phyloP scores from a whole-genome alignment of 2,113 vertebrate species.

The Epinephelus fuscoguttatus region DNA sequence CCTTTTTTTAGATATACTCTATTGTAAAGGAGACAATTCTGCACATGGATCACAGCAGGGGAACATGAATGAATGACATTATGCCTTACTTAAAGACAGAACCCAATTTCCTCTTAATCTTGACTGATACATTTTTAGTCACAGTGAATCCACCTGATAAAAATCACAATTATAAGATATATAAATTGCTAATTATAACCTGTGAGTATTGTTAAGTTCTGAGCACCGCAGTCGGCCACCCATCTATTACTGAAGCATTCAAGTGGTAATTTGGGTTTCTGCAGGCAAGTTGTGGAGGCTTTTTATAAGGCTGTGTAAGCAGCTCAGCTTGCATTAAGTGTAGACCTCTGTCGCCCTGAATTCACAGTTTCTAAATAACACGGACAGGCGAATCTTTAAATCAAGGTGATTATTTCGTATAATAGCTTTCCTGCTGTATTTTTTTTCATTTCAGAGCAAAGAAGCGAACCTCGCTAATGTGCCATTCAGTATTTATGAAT shows the following conservation, averaged over 20 bases:
- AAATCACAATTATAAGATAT: conserved; percentile 33
- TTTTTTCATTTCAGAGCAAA: conserved; percentile 12
- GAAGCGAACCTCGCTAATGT: not conserved
- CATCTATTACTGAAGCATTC: conserved; percentile 34
- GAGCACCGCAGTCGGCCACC: not conserved
- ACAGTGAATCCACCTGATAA: conserved; percentile 31
- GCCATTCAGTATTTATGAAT: conserved; percentile 26
- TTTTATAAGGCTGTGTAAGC: not conserved
- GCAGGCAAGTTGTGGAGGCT: conserved; percentile 9
- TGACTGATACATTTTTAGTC: not conserved
- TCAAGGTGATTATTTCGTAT: conserved; percentile 7
- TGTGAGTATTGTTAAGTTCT: conserved; percentile 13
- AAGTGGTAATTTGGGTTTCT: conserved; percentile 22
- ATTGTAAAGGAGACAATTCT: not conserved
- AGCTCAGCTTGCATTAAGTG: conserved; percentile 4
- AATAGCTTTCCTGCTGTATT: conserved; percentile 19
- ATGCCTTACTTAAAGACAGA: not conserved
- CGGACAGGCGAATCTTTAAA: not conserved
- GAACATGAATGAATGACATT: not conserved
- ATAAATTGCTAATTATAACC: conserved; percentile 16
- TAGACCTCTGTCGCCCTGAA: conserved; percentile 8
- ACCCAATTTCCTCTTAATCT: conserved; percentile 40
- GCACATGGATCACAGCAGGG: not conserved
- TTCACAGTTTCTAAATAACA: conserved; percentile 19
- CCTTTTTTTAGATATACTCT: not conserved